Conservation (phyloP, 2,888 invertebrate species). For the Tenodera sinensis region DNA sequence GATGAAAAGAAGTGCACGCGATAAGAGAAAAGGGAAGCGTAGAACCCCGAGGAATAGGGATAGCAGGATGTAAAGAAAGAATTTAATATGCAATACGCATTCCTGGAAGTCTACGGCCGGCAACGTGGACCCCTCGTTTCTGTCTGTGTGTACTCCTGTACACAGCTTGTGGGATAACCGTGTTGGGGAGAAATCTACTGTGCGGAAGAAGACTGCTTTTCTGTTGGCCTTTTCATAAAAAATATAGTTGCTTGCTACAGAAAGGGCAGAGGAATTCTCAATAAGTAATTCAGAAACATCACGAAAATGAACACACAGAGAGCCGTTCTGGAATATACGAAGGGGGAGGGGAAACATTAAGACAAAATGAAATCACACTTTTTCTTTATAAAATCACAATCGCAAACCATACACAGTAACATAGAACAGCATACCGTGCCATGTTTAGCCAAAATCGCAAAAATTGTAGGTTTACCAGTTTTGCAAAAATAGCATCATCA, state of each 20-base stretch:
- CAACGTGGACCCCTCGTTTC: not conserved
- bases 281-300: not conserved
- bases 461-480: too few species aligned
- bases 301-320: not conserved
- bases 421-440: too few species aligned
- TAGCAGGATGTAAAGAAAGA: not conserved
- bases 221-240: not conserved
- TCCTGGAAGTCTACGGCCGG: constrained; percentile 1
- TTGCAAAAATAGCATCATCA: too few species aligned
- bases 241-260: not conserved
- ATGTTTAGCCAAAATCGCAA: too few species aligned
- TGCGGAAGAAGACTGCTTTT: not conserved
- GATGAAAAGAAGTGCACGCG: not conserved
- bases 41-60: not conserved
- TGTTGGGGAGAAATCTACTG: not conserved
- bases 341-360: too few species aligned
- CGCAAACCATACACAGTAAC: too few species aligned
- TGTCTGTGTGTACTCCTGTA: not conserved
- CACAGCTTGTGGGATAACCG: not conserved
- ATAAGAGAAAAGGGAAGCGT: not conserved
- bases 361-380: too few species aligned
- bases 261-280: not conserved
- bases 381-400: too few species aligned
- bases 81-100: constrained; percentile 22
- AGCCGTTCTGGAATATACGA: too few species aligned